A percentile compares a stretch with the other conserved stretches of the same genome.
phyloP scores from a whole-genome alignment of 2,113 vertebrate species.

The Neotoma lepida region DNA sequence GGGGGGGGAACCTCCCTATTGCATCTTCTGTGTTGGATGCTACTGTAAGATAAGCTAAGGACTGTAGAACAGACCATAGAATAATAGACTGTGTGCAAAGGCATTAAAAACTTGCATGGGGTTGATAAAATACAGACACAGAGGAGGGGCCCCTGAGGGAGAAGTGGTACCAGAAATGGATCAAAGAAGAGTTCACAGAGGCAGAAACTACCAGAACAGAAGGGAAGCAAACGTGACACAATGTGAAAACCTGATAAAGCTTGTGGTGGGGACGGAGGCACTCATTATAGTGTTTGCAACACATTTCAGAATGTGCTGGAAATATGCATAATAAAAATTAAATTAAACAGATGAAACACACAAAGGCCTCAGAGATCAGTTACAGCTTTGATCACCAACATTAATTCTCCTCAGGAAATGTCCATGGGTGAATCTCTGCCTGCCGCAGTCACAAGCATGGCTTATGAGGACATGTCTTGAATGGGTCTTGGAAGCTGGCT shows the following conservation, averaged over 20 bases:
- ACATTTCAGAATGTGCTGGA: slow-evolving; percentile 50
- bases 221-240: not conserved
- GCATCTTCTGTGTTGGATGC: not conserved
- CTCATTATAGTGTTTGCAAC: not conserved
- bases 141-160: not conserved
- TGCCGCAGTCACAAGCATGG: not conserved
- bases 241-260: not conserved
- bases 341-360: slow-evolving; percentile 39
- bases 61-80: not conserved
- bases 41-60: not conserved
- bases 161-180: not conserved
- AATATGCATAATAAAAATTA: slow-evolving; percentile 49
- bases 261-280: not conserved
- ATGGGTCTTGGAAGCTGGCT: not conserved
- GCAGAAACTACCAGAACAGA: not conserved
- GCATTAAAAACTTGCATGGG: not conserved
- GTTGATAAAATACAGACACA: not conserved
- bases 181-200: not conserved
- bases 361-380: not conserved
- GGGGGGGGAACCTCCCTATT: not conserved
- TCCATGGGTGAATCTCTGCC: not conserved
- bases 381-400: slow-evolving; percentile 14
- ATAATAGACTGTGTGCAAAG: not conserved
- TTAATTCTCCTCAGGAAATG: not conserved
- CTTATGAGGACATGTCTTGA: not conserved